Conservation (phyloP, 2,888 invertebrate genomes). For the Hyposoter dolosus region DNA sequence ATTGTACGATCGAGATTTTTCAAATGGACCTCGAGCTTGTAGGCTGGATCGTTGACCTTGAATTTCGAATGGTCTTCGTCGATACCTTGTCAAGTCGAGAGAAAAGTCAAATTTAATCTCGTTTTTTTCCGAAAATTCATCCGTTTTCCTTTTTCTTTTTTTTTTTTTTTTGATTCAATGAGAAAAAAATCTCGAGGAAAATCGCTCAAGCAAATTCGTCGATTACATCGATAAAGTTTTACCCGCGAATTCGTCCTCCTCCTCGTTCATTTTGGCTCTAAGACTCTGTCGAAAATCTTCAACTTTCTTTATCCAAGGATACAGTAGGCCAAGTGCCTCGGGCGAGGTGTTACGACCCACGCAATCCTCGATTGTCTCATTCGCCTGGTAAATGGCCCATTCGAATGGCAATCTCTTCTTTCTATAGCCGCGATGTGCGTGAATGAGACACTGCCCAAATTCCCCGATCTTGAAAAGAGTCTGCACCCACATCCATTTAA, state of each 20-base stretch:
- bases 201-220: background rate
- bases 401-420: conserved; percentile 73
- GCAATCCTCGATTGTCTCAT: conserved; percentile 80
- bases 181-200: background rate
- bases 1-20: conserved; percentile 76
- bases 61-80: conserved; percentile 77
- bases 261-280: conserved; percentile 75
- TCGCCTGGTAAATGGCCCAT: conserved; percentile 75
- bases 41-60: conserved; percentile 75
- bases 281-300: conserved; percentile 70
- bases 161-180: background rate
- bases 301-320: conserved; percentile 78
- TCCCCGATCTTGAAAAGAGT: conserved; percentile 78
- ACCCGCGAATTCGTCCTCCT: conserved; percentile 80
- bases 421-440: conserved; percentile 77
- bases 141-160: background rate
- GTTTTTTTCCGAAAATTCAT: background rate
- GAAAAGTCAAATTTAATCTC: background rate
- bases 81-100: conserved; percentile 71
- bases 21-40: conserved; percentile 64
- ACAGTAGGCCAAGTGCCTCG: conserved; percentile 72
- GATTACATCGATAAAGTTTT: conserved; percentile 12
- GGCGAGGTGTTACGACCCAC: conserved; percentile 78
- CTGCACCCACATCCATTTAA: conserved; percentile 76
- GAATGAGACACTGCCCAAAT: conserved; percentile 77